Evolutionary conservation across 2,113 vertebrate species (phyloP).

Genomic region (Chamaea fasciata): DNA sequence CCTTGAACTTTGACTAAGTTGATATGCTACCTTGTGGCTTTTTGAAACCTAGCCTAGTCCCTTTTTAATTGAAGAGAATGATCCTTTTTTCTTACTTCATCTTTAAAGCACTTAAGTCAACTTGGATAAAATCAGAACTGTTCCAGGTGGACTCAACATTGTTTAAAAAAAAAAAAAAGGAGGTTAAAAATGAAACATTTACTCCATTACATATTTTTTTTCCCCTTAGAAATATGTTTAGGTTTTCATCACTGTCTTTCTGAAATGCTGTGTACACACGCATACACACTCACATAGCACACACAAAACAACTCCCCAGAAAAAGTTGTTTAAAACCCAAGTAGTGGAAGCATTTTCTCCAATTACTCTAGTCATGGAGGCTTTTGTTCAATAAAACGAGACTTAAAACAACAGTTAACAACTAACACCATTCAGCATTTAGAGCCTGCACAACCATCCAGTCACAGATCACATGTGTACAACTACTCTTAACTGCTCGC

Average conservation of each 20-base stretch:
- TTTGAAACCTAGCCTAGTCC: not conserved
- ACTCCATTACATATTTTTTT: not conserved
- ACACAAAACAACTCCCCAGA: not conserved
- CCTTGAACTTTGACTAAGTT: constrained; percentile 27
- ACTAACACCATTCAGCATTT: not conserved
- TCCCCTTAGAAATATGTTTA: not conserved
- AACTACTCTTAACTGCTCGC: not conserved
- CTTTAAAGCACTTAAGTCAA: constrained; percentile 8
- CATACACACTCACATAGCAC: rapidly evolving
- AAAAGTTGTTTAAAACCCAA: not conserved
- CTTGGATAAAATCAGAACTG: not conserved
- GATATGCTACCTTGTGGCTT: not conserved
- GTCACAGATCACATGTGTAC: not conserved
- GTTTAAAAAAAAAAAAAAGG: not conserved
- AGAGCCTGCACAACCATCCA: not conserved
- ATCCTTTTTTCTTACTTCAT: not conserved
- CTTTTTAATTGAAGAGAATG: not conserved
- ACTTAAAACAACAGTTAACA: not conserved
- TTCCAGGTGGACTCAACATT: not conserved
- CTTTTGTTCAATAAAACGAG: not conserved
- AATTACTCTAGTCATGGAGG: not conserved
- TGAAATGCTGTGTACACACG: not conserved
- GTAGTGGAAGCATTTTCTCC: not conserved
- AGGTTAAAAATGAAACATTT: not conserved
- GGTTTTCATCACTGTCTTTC: not conserved